Evolutionary conservation across 2,797 vertebrate species (phyloP).

Genomic region (Phyllotis vaccarum): DNA sequence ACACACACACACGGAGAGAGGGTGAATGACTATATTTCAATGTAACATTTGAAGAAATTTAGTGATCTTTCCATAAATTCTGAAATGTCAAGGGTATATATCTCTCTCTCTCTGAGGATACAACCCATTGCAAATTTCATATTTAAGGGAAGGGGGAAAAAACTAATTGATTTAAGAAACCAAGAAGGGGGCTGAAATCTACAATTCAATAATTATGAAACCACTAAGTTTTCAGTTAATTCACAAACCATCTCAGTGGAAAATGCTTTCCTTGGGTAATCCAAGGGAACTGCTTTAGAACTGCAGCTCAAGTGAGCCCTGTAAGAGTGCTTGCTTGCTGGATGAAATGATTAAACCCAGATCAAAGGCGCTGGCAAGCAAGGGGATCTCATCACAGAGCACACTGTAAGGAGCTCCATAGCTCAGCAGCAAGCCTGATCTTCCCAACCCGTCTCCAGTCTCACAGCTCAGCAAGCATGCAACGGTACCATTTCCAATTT

Average conservation of each 20-base stretch:
- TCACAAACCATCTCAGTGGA: constrained; percentile 61
- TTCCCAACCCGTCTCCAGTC: not conserved
- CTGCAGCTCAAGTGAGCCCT: not conserved
- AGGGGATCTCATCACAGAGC: not conserved
- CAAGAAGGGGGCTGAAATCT: constrained; percentile 43
- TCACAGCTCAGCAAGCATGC: not conserved
- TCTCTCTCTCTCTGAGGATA: constrained; percentile 63
- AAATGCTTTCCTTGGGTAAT: constrained; percentile 34
- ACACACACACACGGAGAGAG: not conserved
- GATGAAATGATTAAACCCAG: not conserved
- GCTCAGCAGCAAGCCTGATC: accelerated
- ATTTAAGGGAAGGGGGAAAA: constrained; percentile 51
- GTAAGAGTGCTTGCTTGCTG: constrained; percentile 11
- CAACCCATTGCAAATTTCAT: constrained; percentile 60
- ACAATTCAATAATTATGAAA: constrained; percentile 38
- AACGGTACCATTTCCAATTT: constrained; percentile 20
- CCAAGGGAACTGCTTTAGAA: constrained; percentile 3
- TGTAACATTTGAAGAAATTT: constrained; percentile 60
- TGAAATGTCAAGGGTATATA: constrained; percentile 71
- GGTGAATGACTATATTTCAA: constrained; percentile 29
- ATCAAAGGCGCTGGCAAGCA: not conserved
- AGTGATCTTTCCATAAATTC: constrained; percentile 66
- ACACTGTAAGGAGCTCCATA: accelerated
- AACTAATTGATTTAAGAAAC: not conserved
- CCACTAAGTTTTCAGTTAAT: constrained; percentile 61